These are phyloP conservation scores for Fistularia tabacaria DNA, from an alignment of 2,797 vertebrate genomes.

Conservation along the genomic window DNA sequence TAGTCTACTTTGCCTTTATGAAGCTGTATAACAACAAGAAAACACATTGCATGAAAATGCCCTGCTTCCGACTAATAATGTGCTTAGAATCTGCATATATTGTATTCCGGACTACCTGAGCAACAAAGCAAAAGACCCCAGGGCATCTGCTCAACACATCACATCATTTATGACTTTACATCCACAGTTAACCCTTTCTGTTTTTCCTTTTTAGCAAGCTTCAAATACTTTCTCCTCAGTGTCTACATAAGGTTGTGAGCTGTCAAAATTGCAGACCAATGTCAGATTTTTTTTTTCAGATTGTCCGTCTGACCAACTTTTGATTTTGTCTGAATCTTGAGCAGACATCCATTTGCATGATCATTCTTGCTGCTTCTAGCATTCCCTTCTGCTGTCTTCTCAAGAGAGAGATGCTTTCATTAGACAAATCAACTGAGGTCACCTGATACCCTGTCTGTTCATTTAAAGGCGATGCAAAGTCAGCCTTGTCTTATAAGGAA, in stretches of 20 bases:
- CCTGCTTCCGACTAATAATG: conserved; percentile 17
- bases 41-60: conserved; percentile 19
- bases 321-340: background rate
- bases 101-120: background rate
- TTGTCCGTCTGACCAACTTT: background rate
- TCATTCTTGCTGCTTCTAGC: conserved; percentile 1
- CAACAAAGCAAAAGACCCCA: conserved; percentile 26
- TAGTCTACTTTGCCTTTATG: conserved; percentile 18
- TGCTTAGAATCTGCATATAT: conserved; percentile 16
- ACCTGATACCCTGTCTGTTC: conserved; percentile 33
- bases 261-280: background rate
- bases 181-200: conserved; percentile 4
- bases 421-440: conserved; percentile 33
- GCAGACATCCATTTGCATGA: background rate
- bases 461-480: conserved; percentile 43
- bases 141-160: conserved; percentile 58
- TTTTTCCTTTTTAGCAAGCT: conserved; percentile 23
- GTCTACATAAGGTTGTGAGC: background rate
- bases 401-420: conserved; percentile 54
- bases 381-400: conserved; percentile 13
- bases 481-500: conserved; percentile 48
- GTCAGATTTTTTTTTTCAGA: background rate
- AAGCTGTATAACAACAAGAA: background rate
- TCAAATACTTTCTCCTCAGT: conserved; percentile 24
- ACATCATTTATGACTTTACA: conserved; percentile 50